Evolutionary conservation across 1,140 invertebrate species (phyloP).

Genomic region (Dreissena rostriformis): DNA sequence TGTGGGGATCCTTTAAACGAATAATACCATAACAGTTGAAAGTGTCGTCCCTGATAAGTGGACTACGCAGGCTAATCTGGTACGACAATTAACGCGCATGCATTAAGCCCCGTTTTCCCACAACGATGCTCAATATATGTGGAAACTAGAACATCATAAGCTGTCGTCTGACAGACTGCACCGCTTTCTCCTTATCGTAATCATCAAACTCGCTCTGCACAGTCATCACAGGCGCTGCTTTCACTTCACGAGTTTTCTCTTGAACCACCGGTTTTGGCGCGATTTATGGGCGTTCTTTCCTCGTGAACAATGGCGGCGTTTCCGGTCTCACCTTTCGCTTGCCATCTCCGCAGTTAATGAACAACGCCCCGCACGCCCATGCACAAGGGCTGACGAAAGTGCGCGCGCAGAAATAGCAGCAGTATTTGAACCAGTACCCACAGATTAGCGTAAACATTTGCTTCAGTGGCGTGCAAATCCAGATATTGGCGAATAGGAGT

Average conservation of each 20-base stretch:
- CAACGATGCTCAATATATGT: too few relatives aligned
- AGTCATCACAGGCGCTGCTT: not conserved
- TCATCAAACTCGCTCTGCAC: slow-evolving; percentile 20
- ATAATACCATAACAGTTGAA: too few relatives aligned
- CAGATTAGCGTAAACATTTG: not conserved
- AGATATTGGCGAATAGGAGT: slow-evolving; percentile 8
- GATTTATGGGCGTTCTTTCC: not conserved
- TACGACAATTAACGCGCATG: too few relatives aligned
- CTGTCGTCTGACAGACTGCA: slow-evolving; percentile 28
- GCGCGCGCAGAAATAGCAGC: slow-evolving; percentile 16
- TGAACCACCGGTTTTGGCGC: slow-evolving; percentile 8
- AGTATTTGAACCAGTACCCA: not conserved
- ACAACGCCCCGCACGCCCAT: slow-evolving; percentile 19
- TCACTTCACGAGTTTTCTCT: slow-evolving; percentile 8
- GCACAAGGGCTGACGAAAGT: slow-evolving; percentile 18
- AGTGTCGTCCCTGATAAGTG: too few relatives aligned
- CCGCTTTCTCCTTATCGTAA: slow-evolving; percentile 37
- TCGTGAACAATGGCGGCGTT: slow-evolving; percentile 22
- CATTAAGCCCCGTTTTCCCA: too few relatives aligned
- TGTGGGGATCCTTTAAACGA: too few relatives aligned
- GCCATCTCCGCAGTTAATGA: slow-evolving; percentile 25
- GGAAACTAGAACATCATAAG: too few relatives aligned
- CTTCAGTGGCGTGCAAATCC: slow-evolving; percentile 24
- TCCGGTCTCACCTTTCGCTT: not conserved
- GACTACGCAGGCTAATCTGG: too few relatives aligned